phyloP scores from a whole-genome alignment of 2,888 invertebrate genomes.

The Vannuccia rotundouncinata region DNA sequence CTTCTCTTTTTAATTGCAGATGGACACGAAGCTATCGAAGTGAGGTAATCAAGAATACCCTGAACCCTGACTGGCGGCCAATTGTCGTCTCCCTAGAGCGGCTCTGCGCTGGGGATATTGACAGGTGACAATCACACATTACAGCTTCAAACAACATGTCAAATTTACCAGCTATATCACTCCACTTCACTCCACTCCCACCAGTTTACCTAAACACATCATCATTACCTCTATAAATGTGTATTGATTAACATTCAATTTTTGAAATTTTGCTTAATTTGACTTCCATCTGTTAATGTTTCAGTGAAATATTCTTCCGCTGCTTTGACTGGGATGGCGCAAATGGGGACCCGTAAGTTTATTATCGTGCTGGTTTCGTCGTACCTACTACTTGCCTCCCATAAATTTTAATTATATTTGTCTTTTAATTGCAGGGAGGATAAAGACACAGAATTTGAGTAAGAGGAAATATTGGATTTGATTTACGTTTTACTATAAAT shows the following conservation, averaged over 20 bases:
- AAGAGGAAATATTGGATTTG: slow-evolving; percentile 19
- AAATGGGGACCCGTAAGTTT: slow-evolving; percentile 46
- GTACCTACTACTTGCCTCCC: too few relatives aligned
- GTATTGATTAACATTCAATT: neutral
- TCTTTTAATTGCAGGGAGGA: slow-evolving; percentile 38
- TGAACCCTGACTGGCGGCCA: slow-evolving; percentile 61
- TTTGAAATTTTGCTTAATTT: slow-evolving; percentile 1
- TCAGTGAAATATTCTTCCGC: slow-evolving; percentile 59
- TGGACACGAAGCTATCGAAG: slow-evolving; percentile 60
- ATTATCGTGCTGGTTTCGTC: too few relatives aligned
- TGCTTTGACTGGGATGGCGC: slow-evolving; percentile 45
- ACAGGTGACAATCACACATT: slow-evolving; percentile 45
- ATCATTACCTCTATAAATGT: neutral
- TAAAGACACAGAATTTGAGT: slow-evolving; percentile 39
- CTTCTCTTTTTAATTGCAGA: slow-evolving; percentile 45
- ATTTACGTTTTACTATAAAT: neutral
- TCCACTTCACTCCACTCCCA: neutral
- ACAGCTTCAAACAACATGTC: neutral
- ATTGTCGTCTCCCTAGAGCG: slow-evolving; percentile 58
- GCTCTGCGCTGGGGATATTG: slow-evolving; percentile 60
- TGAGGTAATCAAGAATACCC: slow-evolving; percentile 59
- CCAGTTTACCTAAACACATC: neutral
- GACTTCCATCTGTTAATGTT: slow-evolving; percentile 39
- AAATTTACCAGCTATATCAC: neutral
- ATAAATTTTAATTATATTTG: too few relatives aligned